These are phyloP conservation scores for Drosophila ironensis DNA, from an alignment of 1,140 invertebrate genomes.

Conservation along the genomic window DNA sequence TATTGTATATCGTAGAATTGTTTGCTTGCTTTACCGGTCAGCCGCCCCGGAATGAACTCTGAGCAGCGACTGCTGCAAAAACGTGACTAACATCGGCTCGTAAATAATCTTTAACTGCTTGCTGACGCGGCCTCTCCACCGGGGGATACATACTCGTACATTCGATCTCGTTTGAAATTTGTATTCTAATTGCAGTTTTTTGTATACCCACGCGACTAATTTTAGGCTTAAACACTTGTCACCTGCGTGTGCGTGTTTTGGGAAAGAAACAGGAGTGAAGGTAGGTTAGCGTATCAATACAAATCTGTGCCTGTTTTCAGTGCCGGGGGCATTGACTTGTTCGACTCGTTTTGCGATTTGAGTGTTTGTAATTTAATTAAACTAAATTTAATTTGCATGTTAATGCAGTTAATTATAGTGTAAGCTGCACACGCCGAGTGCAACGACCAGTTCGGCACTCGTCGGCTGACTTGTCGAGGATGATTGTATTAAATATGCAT, in stretches of 20 bases:
- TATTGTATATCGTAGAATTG: not conserved
- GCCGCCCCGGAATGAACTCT: not conserved
- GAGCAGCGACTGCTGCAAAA: slow-evolving; percentile 34
- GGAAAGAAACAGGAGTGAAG: slow-evolving; percentile 5
- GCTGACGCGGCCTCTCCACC: not conserved
- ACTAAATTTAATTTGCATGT: slow-evolving; percentile 76
- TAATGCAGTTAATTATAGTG: slow-evolving; percentile 64
- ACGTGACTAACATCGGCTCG: slow-evolving; percentile 61
- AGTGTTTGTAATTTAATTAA: slow-evolving; percentile 67
- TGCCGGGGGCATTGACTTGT: slow-evolving; percentile 56
- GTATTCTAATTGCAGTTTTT: slow-evolving; percentile 55
- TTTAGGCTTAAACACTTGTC: slow-evolving; percentile 37
- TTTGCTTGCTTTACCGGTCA: slow-evolving; percentile 21
- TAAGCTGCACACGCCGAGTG: slow-evolving; percentile 52
- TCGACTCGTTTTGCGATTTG: slow-evolving; percentile 30
- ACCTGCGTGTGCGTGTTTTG: not conserved
- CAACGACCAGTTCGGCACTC: slow-evolving; percentile 48
- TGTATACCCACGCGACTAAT: slow-evolving; percentile 45
- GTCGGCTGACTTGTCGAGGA: slow-evolving; percentile 11
- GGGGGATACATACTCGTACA: not conserved
- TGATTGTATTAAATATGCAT: not conserved
- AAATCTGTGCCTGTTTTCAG: slow-evolving; percentile 61
- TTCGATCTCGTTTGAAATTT: slow-evolving; percentile 16
- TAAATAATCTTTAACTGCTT: slow-evolving; percentile 45
- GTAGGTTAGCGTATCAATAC: slow-evolving; percentile 44